Percentiles rank a stretch among this genome's conserved stretches.
These are phyloP conservation scores for Calliphora vomitoria DNA, from an alignment of 2,888 invertebrate species.

Conservation along the genomic window DNA sequence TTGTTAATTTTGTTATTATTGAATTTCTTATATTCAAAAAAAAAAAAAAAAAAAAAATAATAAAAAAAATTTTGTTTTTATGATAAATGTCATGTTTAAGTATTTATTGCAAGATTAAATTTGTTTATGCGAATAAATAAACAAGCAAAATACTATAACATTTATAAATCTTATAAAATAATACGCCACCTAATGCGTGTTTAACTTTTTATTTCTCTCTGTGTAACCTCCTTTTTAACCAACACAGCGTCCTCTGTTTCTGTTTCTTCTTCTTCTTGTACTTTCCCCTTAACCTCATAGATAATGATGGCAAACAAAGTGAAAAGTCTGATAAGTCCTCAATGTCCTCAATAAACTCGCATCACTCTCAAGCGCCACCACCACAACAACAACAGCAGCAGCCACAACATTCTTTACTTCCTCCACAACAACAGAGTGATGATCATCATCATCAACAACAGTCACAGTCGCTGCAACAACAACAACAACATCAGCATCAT, in stretches of 20 bases:
- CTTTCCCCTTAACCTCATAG: conserved; percentile 78
- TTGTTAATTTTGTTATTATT: conserved; percentile 35
- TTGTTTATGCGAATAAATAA: not conserved
- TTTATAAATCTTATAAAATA: conserved; percentile 13
- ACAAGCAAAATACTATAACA: conserved; percentile 9
- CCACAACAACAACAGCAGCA: conserved; percentile 57
- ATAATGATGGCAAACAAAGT: conserved; percentile 82
- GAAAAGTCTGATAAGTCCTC: conserved; percentile 83
- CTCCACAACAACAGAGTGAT: conserved; percentile 51
- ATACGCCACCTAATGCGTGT: conserved; percentile 74
- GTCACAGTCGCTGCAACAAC: conserved; percentile 67
- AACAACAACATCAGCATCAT: conserved; percentile 61
- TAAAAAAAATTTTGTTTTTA: conserved; percentile 28
- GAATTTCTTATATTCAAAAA: not conserved
- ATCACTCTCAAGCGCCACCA: conserved; percentile 57
- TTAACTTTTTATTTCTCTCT: conserved; percentile 72
- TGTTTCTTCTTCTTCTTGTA: conserved; percentile 72
- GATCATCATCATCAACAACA: conserved; percentile 60
- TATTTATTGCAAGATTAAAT: conserved; percentile 20
- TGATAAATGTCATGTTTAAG: conserved; percentile 43
- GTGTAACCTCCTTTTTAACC: conserved; percentile 74
- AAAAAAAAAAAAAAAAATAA: not conserved
- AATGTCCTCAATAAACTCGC: conserved; percentile 76
- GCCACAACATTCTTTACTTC: conserved; percentile 48
- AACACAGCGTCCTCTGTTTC: conserved; percentile 79